These are phyloP conservation scores for Halcyon badia DNA, from an alignment of 2,797 vertebrate species.

Conservation along the genomic window DNA sequence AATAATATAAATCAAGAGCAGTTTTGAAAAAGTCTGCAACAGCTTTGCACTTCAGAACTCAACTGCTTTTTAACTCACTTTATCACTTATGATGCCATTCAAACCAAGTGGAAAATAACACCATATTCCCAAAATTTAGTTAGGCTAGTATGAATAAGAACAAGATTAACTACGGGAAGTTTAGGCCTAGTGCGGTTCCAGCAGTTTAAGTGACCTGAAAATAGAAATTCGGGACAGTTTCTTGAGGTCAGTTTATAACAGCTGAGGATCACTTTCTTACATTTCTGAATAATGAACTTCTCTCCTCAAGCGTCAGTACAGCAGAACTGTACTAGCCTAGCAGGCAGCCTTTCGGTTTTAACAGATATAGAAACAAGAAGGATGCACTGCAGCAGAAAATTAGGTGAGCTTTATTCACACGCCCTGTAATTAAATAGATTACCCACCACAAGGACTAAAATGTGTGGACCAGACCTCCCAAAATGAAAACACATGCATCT, in stretches of 20 bases:
- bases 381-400: slow-evolving; percentile 40
- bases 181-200: not conserved
- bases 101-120: not conserved
- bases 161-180: not conserved
- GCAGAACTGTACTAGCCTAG: not conserved
- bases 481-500: slow-evolving; percentile 15
- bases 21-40: not conserved
- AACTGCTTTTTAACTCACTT: not conserved
- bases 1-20: not conserved
- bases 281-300: not conserved
- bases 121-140: not conserved
- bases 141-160: not conserved
- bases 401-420: slow-evolving; percentile 39
- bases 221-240: not conserved
- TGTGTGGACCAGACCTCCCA: not conserved
- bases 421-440: slow-evolving; percentile 46
- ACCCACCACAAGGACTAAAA: not conserved
- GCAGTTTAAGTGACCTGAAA: not conserved
- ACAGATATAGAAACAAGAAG: not conserved
- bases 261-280: not conserved
- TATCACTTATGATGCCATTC: not conserved
- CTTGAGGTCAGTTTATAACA: not conserved
- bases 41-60: not conserved
- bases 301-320: not conserved
- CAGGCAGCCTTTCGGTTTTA: slow-evolving; percentile 17